Percentiles rank a stretch among this genome's conserved stretches.
Evolutionary conservation across 2,797 vertebrate species (phyloP).

Genomic region (Danio jaintianensis): DNA sequence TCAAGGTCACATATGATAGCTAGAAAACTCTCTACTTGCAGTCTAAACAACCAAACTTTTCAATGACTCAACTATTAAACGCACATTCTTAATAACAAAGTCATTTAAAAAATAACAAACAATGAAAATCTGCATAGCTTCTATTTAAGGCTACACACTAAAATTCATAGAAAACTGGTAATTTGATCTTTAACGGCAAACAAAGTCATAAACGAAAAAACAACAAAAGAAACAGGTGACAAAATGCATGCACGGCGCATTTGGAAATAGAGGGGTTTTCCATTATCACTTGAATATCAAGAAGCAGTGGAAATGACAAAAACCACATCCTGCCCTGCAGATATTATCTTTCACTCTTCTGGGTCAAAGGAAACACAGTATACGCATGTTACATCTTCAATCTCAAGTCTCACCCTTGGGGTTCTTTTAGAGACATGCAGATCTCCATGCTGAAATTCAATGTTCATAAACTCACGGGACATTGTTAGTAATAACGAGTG

Average conservation of each 20-base stretch:
- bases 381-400: background rate
- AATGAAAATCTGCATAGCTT: background rate
- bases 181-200: constrained; percentile 13
- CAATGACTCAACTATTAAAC: background rate
- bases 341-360: constrained; percentile 16
- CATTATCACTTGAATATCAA: background rate
- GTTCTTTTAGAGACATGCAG: background rate
- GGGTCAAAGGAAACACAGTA: background rate
- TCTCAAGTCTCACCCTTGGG: background rate
- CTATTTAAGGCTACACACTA: background rate
- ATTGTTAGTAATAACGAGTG: background rate
- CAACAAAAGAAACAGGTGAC: background rate
- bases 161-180: background rate
- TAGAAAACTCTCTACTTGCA: background rate
- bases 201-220: background rate
- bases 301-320: constrained; percentile 11
- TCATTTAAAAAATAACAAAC: no score
- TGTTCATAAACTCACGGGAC: background rate
- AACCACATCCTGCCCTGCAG: constrained; percentile 65
- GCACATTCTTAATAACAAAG: background rate
- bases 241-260: background rate
- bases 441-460: background rate
- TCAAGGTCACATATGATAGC: no score
- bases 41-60: background rate
- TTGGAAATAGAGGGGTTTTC: constrained; percentile 4